These are phyloP conservation scores for Mustela lutreola DNA, from an alignment of 2,113 vertebrate species.

Conservation along the genomic window DNA sequence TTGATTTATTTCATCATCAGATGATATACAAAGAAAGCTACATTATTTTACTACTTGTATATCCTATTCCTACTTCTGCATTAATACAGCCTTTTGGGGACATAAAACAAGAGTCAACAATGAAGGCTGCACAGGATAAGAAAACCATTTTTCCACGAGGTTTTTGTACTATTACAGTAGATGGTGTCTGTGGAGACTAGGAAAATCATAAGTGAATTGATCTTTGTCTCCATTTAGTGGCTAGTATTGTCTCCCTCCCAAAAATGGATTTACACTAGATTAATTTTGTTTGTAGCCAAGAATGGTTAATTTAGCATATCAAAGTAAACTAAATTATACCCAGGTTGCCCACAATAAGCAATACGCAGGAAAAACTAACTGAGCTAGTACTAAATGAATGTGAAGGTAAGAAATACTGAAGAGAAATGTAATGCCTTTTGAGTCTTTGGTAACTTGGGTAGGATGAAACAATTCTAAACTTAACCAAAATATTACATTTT, in stretches of 20 bases:
- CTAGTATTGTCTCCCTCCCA: not conserved
- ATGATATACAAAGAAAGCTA: not conserved
- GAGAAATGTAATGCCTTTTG: constrained; percentile 10
- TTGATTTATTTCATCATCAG: not conserved
- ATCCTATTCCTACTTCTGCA: not conserved
- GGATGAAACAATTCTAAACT: constrained; percentile 17
- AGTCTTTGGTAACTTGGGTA: not conserved
- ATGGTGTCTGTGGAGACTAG: not conserved
- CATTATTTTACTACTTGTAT: not conserved
- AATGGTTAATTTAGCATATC: constrained; percentile 40
- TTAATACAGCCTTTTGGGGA: not conserved
- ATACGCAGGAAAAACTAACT: not conserved
- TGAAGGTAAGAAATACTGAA: not conserved
- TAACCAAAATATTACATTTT: constrained; percentile 4
- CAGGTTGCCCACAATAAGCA: constrained; percentile 14
- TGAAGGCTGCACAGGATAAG: not conserved
- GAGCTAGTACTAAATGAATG: constrained; percentile 55
- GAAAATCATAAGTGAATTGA: constrained; percentile 15
- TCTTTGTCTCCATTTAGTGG: not conserved
- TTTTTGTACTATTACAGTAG: not conserved
- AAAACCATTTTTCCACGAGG: not conserved
- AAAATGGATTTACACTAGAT: not conserved
- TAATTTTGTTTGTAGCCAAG: not conserved
- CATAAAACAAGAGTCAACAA: constrained; percentile 11
- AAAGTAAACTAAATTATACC: constrained; percentile 29